Evolutionary conservation across 2,113 vertebrate genomes (phyloP), one percentile per base, ranked within the genome.

Genomic region (Bettongia penicillata): DNA sequence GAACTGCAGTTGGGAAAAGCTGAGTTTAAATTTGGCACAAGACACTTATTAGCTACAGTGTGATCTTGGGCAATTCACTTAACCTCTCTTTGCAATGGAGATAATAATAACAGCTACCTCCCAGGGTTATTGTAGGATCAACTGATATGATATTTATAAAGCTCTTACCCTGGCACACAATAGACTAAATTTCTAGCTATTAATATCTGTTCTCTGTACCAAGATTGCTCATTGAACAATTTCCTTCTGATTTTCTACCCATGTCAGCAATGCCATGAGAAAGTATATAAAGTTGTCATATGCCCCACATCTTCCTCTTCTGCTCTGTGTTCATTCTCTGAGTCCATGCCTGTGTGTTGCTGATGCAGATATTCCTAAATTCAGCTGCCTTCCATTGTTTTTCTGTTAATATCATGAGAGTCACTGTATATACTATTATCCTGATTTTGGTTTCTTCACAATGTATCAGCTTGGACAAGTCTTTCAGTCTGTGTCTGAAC

Each of bases 221-320:
- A 84, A 84, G 7, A 43, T 84, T 19, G n/a, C 16, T 77, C 37
- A 77, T 22, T 43, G 68, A 1, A 77, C 19, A n/a, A 43, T 94
- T 90, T 61, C 24, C 89, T 37, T 89, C 94, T 96, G 31, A 95
- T 96, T 94, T 91, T 92, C 93, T 94, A 92, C 90, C 92, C 48
- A 11, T 47, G 53, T 90, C 12, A 9, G 47, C 91, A 97, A 92
- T 93, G 94, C 53, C 90, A 92, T 43, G 31, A 92, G 91, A 92
- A 94, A 61, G 23, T 53, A 84, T 91, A 94, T 94, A 92, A 49
- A 49, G 50, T 48, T 92, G 94, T 94, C 94, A 94, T 9, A 2
- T 3, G 96, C 28, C 50, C 49, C 55, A 96, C 93, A 96, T 96
- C 91, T 95, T 94, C 91, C 91, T 91, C 28, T 89, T 68, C 52